phyloP scores from a whole-genome alignment of 23 tunicate species.

The Halocynthia roretzi region DNA sequence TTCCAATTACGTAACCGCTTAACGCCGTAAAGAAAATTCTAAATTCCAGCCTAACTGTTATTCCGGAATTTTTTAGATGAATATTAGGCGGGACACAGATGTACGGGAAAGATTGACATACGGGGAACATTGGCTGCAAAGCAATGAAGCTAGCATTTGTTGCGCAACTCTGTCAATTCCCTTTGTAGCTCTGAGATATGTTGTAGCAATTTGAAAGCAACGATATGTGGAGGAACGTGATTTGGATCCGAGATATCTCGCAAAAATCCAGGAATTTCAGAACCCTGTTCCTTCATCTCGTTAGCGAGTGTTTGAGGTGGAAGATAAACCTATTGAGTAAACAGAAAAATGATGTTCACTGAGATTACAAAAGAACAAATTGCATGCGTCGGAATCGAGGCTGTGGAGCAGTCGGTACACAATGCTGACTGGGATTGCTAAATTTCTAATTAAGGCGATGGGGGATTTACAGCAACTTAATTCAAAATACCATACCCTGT shows the following conservation, averaged over 20 bases:
- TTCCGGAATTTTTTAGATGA: no score
- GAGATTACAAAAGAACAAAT: neutral
- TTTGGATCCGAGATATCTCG: conserved; percentile 66
- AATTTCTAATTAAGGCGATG: neutral
- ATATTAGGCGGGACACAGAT: no score
- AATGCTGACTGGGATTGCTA: no score
- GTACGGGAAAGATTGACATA: no score
- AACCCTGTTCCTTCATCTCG: conserved; percentile 26
- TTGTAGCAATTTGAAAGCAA: conserved; percentile 50
- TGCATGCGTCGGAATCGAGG: neutral
- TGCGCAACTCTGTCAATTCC: no score
- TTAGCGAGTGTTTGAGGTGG: conserved; percentile 58
- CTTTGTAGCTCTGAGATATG: conserved; percentile 33
- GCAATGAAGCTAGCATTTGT: no score
- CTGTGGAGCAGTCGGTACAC: no score
- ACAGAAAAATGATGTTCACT: neutral
- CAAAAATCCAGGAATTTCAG: conserved; percentile 47
- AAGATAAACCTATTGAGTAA: conserved; percentile 33
- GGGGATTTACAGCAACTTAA: neutral
- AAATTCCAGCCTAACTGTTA: no score
- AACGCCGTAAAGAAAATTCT: no score
- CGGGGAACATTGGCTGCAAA: no score
- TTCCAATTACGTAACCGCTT: no score
- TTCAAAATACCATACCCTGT: conserved; percentile 28
- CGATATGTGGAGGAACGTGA: conserved; percentile 69